Evolutionary conservation across 2,113 vertebrate species (phyloP), one percentile per base, ranked within the genome.

Genomic region (Gorilla gorilla): DNA sequence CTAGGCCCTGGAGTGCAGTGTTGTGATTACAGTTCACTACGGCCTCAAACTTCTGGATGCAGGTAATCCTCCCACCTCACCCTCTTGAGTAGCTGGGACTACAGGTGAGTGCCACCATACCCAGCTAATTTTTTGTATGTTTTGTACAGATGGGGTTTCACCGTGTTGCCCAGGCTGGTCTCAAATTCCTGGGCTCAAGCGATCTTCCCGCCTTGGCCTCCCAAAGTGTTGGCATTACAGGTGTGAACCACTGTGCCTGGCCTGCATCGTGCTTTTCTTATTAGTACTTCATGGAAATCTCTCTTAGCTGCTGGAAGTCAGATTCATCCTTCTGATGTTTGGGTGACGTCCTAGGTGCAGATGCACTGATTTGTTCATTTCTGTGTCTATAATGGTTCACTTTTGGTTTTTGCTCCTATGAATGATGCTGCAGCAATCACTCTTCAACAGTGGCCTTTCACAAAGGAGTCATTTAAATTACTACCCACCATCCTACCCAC

Each of bases 351-450:
- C 40, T n/a, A 70, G 70, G 27, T 4, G 4, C 52, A 73, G 64
- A 23, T 1, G 73, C 52, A 25, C 23, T 18, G 59, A 38, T 13
- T 59, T 8, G 32, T 1, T 32, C 43, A 30, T 23, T 79, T 30
- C 25, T 52, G 45, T 45, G 45, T 45, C 12, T 9, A n/a, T 6
- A 45, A 12, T n/a, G 20, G 4, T 13, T 70, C 22, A 3, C 50
- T 30, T n/a, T 40, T 61, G 59, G 75, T 32, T 35, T 55, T 81
- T 17, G 35, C 17, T 18, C 3, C 72, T 79, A 3, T 30, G 43
- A 52, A n/a, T 0, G 0, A 3, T 6, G 40, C 59, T 30, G 40
- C 22, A 48, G 73, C 59, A 14, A 23, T 50, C 14, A 3, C 10
- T 64, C 38, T 45, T 16, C 48, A 38, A 38, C 30, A 17, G 1